A percentile compares a stretch with the other conserved stretches of the same genome.
These are phyloP conservation scores for Stenurella melanura DNA, from an alignment of 2,888 invertebrate species.

Conservation along the genomic window DNA sequence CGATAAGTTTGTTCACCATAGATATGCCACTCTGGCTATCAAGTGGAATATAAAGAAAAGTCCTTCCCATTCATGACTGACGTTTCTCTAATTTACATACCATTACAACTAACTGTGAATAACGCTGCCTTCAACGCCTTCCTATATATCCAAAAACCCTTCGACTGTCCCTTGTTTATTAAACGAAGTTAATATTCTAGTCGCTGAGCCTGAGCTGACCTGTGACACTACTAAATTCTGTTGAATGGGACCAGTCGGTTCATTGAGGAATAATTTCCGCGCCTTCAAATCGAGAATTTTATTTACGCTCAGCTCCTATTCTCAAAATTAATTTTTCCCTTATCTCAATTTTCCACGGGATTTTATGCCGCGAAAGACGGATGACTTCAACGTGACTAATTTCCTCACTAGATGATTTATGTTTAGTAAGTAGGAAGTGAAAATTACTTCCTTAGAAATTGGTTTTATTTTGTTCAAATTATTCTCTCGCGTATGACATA, in stretches of 20 bases:
- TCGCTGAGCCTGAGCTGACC: constrained; percentile 14
- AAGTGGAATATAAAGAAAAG: background rate
- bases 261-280: background rate
- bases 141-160: background rate
- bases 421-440: background rate
- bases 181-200: constrained; percentile 26
- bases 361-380: background rate
- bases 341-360: background rate
- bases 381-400: background rate
- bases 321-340: constrained; percentile 23
- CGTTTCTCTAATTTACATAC: background rate
- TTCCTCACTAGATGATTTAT: background rate
- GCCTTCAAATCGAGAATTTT: background rate
- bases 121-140: background rate
- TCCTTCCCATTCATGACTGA: background rate
- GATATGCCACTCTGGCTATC: too few species aligned
- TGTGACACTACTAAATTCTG: constrained; percentile 7
- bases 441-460: background rate
- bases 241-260: background rate
- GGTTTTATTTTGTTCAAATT: background rate
- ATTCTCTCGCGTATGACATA: background rate
- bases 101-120: background rate
- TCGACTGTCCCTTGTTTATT: background rate
- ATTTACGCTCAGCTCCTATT: background rate
- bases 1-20: too few species aligned